phyloP scores from a whole-genome alignment of 2,888 invertebrate genomes.

The Nowickia ferox region DNA sequence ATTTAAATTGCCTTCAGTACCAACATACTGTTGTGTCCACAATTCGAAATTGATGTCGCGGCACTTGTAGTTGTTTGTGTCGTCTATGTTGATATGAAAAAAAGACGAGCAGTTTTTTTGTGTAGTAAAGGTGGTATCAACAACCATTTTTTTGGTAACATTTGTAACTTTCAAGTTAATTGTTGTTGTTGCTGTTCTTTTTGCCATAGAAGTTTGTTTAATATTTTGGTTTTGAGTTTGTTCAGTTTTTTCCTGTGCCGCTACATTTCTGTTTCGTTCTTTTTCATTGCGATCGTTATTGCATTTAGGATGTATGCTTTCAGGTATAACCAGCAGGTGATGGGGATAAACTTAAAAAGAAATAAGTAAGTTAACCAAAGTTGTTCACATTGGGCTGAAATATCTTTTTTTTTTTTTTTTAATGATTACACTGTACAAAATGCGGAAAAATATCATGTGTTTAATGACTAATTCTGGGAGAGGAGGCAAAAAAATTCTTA shows the following conservation, averaged over 20 bases:
- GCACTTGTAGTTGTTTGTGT: conserved; percentile 52
- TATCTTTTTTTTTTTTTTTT: background rate
- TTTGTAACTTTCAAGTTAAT: conserved; percentile 55
- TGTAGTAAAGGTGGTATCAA: conserved; percentile 36
- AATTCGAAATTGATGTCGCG: conserved; percentile 80
- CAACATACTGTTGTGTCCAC: conserved; percentile 83
- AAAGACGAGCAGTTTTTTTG: conserved; percentile 14
- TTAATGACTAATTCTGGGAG: too few species aligned
- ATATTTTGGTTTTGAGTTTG: conserved; percentile 54
- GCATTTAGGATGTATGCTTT: conserved; percentile 56
- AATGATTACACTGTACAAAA: background rate
- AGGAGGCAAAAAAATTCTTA: too few species aligned
- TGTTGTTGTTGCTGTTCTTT: conserved; percentile 49
- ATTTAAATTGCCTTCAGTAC: conserved; percentile 79
- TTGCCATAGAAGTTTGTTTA: conserved; percentile 54
- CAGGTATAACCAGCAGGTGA: conserved; percentile 80
- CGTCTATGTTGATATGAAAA: conserved; percentile 30
- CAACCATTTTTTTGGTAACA: conserved; percentile 34
- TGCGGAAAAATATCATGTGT: too few species aligned
- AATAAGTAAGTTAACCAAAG: conserved; percentile 4
- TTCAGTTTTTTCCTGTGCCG: conserved; percentile 52
- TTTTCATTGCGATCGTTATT: conserved; percentile 47
- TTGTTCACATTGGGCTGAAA: background rate
- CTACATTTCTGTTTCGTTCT: conserved; percentile 30
- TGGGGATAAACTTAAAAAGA: conserved; percentile 80